Evolutionary conservation across 2,113 vertebrate genomes (phyloP), one percentile per base, ranked within the genome.

Genomic region (Mixornis gularis): DNA sequence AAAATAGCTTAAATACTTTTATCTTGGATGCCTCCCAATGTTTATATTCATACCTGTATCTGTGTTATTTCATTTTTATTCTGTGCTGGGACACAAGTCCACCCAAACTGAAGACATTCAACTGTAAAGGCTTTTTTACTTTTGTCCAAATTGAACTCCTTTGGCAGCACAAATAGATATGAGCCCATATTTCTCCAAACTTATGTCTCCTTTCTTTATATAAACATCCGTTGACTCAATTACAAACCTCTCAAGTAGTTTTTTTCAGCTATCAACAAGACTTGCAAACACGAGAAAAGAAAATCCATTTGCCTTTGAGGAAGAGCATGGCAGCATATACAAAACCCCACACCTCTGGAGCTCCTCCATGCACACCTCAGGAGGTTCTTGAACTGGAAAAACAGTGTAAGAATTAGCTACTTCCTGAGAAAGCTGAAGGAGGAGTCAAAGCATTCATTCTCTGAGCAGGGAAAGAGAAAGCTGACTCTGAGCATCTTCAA

Each of bases 211-310:
- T 64, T 76, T 72, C 32, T 58, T 41, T 40, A 18, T 24, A 65
- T 64, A 73, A 92, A 79, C 36, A 86, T 71, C 44, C 1, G 0
- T 48, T 46, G 13, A 74, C 77, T 82, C 22, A 24, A 89, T 89
- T 87, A 79, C 40, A 72, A 92, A 66, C 7, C 14, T 81, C 59
- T 79, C 9, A 73, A 81, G 43, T 10, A 72, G 5, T 16, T 88
- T 91, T 84, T 68, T 79, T 46, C 24, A 69, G 34, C 68, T 62
- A 34, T 65, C 38, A 90, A 62, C 25, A 26, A 83, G 32, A 88
- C 74, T 89, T 19, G 30, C 30, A 92, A 90, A 58, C 32, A 10
- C 15, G 13, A 66, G 10, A 34, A 22, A 55, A 87, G 87, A 70
- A 73, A 77, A 43, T 5, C 15, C 13, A 22, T 32, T 32, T 56